Conservation (phyloP, 2,888 invertebrate genomes). For the Synanthedon tipuliformis region DNA sequence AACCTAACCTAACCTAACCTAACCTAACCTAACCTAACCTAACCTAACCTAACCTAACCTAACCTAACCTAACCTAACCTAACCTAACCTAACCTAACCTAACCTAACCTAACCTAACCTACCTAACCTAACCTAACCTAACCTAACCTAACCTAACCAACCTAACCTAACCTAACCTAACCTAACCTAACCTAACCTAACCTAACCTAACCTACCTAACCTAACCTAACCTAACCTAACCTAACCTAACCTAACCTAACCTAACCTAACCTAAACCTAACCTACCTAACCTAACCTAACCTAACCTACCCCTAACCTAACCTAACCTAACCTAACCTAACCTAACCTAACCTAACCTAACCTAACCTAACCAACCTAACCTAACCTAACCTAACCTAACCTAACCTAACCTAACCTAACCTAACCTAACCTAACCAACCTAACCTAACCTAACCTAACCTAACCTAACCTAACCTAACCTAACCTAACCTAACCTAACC, state of each 20-base stretch:
- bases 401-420: constrained; percentile 10
- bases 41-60: too few relatives aligned
- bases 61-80: constrained; percentile 3
- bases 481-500: constrained; percentile 12
- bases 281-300: constrained; percentile 10
- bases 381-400: constrained; percentile 12
- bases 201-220: constrained; percentile 2
- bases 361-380: constrained; percentile 13
- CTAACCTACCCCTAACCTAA: constrained; percentile 10
- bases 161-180: constrained; percentile 3
- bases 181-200: constrained; percentile 1
- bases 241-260: constrained; percentile 5
- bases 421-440: constrained; percentile 10
- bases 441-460: constrained; percentile 14
- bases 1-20: too few relatives aligned
- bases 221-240: constrained; percentile 4
- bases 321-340: constrained; percentile 10
- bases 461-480: constrained; percentile 9
- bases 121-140: constrained; percentile 4
- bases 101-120: constrained; percentile 6
- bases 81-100: constrained; percentile 3
- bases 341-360: constrained; percentile 11
- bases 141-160: constrained; percentile 4
- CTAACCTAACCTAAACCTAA: constrained; percentile 7
- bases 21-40: too few relatives aligned